These are phyloP conservation scores for Laticauda laticaudata DNA, from an alignment of 2,113 vertebrate genomes.

Conservation along the genomic window DNA sequence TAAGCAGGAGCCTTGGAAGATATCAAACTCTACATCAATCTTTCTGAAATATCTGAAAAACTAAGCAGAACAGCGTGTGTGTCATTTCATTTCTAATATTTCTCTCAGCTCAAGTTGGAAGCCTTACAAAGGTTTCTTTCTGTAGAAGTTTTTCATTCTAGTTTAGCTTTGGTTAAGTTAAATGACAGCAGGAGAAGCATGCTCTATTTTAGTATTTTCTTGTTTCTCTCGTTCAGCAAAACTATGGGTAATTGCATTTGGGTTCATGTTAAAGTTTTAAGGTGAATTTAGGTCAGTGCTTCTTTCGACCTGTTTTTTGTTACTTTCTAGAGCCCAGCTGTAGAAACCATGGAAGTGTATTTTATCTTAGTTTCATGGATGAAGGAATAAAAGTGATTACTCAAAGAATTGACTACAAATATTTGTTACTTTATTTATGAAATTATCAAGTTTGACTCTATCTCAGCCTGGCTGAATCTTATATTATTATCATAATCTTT, in stretches of 20 bases:
- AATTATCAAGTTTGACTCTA: neutral
- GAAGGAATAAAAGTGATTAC: neutral
- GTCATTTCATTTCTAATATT: conserved; percentile 22
- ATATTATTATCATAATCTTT: no score
- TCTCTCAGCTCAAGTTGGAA: conserved; percentile 3
- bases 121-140: conserved; percentile 21
- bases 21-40: neutral
- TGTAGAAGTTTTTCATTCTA: conserved; percentile 7
- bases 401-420: neutral
- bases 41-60: neutral
- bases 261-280: conserved; percentile 29
- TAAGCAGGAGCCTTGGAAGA: neutral
- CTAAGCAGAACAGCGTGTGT: neutral
- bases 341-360: conserved; percentile 31
- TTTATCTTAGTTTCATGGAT: conserved; percentile 21
- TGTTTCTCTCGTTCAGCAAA: conserved; percentile 4
- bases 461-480: neutral
- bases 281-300: conserved; percentile 9
- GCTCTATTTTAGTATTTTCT: neutral
- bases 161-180: neutral
- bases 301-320: conserved; percentile 13
- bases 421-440: neutral
- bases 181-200: neutral
- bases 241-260: conserved; percentile 3
- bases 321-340: conserved; percentile 12